Percentiles rank a stretch among this genome's conserved stretches.
Evolutionary conservation across 2,113 vertebrate genomes (phyloP).

Genomic region (Camarhynchus parvulus): DNA sequence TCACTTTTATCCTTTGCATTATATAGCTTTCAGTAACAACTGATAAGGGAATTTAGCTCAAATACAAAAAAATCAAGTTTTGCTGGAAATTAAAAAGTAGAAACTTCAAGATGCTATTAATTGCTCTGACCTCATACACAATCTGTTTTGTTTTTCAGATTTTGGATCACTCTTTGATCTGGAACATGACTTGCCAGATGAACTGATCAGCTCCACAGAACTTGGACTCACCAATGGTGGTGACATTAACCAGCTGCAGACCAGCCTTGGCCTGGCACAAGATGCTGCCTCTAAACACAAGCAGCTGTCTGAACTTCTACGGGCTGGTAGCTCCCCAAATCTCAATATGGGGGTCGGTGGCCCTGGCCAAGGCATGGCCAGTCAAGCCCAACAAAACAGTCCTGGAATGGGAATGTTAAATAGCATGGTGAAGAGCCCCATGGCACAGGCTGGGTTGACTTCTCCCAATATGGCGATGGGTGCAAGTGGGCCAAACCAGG

Average conservation of each 20-base stretch:
- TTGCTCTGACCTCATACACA: background rate
- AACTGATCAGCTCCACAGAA: conserved; percentile 94
- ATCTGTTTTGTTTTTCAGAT: conserved; percentile 79
- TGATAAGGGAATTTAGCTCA: background rate
- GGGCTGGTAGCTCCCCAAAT: conserved; percentile 83
- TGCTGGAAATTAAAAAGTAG: background rate
- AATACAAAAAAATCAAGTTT: background rate
- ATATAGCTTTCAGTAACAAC: background rate
- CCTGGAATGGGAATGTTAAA: conserved; percentile 83
- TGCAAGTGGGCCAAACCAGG: conserved; percentile 76
- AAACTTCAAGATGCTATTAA: background rate
- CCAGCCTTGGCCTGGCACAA: conserved; percentile 87
- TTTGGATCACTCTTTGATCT: conserved; percentile 95
- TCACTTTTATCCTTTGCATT: background rate
- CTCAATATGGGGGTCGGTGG: conserved; percentile 83
- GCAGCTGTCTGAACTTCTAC: conserved; percentile 93
- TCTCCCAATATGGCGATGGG: conserved; percentile 78
- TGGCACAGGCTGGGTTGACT: conserved; percentile 79
- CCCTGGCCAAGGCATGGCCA: conserved; percentile 75
- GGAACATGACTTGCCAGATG: conserved; percentile 97
- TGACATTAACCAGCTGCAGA: conserved; percentile 90
- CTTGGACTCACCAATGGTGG: conserved; percentile 90
- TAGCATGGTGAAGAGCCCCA: conserved; percentile 85
- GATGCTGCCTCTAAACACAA: conserved; percentile 98
- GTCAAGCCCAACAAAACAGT: conserved; percentile 79